Conservation (phyloP, 2,888 invertebrate genomes). For the Lysandra bellargus region DNA sequence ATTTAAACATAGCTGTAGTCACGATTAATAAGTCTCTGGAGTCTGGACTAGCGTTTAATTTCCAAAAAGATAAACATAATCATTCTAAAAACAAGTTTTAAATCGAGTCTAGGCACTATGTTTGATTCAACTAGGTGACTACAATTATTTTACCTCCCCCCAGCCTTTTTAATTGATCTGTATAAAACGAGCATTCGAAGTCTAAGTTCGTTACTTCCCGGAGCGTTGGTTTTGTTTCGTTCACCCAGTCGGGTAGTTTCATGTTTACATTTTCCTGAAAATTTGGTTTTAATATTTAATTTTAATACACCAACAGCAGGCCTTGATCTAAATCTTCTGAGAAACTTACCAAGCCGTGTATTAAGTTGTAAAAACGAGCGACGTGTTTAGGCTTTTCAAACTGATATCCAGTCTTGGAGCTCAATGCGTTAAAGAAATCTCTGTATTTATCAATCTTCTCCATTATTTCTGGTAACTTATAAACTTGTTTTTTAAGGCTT, state of each 20-base stretch:
- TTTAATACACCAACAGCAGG: neutral
- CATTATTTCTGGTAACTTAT: neutral
- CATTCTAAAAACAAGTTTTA: too few species aligned
- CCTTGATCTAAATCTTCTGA: neutral
- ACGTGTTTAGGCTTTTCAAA: neutral
- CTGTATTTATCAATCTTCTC: neutral
- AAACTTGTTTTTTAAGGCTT: neutral
- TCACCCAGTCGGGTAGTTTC: neutral
- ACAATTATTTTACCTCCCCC: neutral
- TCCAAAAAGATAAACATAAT: too few species aligned
- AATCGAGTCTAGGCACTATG: too few species aligned
- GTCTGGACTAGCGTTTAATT: too few species aligned
- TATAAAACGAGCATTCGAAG: neutral
- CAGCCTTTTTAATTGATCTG: neutral
- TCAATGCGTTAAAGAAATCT: neutral
- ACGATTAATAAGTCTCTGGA: too few species aligned
- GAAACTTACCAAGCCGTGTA: neutral
- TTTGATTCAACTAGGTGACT: neutral
- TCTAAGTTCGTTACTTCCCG: neutral
- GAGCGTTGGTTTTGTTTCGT: neutral
- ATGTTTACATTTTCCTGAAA: slow-evolving; percentile 10
- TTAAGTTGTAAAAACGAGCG: neutral
- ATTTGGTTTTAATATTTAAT: neutral
- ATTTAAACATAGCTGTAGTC: too few species aligned
- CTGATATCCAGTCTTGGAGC: neutral